These are phyloP conservation scores for Lamproptera curius DNA, from an alignment of 2,888 invertebrate species.

Conservation along the genomic window DNA sequence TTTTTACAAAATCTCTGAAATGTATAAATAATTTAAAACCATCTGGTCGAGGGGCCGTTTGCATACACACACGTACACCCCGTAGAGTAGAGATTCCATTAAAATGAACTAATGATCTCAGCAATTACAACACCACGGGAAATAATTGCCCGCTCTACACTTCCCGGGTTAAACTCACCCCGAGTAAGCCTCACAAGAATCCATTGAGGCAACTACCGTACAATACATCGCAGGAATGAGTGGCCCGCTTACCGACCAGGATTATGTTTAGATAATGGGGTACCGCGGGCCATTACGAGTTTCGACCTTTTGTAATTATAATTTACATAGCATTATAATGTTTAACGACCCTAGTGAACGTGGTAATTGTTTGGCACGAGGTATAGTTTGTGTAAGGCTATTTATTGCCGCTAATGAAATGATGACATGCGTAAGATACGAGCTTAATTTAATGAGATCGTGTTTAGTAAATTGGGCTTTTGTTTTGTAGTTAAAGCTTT, in stretches of 20 bases:
- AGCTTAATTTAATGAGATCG: too few relatives aligned
- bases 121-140: slow-evolving; percentile 13
- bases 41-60: too few relatives aligned
- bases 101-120: slow-evolving; percentile 18
- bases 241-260: slow-evolving; percentile 26
- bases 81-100: slow-evolving; percentile 11
- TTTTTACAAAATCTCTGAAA: too few relatives aligned
- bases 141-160: slow-evolving; percentile 10
- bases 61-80: not conserved
- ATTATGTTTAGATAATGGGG: slow-evolving; percentile 27
- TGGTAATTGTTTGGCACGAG: slow-evolving; percentile 10
- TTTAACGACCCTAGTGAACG: slow-evolving; percentile 1
- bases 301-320: slow-evolving; percentile 11
- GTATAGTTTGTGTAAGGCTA: not conserved
- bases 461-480: too few relatives aligned
- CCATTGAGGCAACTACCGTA: slow-evolving; percentile 21
- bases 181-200: slow-evolving; percentile 10
- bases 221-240: slow-evolving; percentile 26
- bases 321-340: slow-evolving; percentile 12
- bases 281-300: slow-evolving; percentile 7
- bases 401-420: not conserved
- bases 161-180: not conserved
- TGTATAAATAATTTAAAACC: too few relatives aligned
- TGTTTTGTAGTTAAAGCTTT: too few relatives aligned
- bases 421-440: too few relatives aligned